Percentiles rank a stretch among this genome's conserved stretches.
Evolutionary conservation across 2,797 vertebrate genomes (phyloP).

Genomic region (Ctenochaetus hawaiiensis): DNA sequence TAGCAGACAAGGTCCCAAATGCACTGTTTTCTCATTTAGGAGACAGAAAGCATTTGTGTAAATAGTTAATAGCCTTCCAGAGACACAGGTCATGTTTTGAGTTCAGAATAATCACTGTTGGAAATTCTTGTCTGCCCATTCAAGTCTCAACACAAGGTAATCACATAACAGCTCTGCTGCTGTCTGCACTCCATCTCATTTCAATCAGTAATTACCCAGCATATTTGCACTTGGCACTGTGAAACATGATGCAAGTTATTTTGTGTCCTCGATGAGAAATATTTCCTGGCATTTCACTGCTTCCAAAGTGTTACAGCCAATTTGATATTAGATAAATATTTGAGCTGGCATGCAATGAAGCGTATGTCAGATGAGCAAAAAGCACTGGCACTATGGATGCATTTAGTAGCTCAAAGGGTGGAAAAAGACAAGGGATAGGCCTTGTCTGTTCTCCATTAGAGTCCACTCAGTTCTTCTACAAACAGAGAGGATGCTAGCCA

Average conservation of each 20-base stretch:
- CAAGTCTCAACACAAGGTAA: conserved; percentile 66
- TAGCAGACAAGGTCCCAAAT: conserved; percentile 60
- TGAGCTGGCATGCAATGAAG: conserved; percentile 86
- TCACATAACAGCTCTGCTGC: conserved; percentile 68
- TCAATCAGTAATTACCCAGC: conserved; percentile 78
- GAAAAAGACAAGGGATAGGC: conserved; percentile 76
- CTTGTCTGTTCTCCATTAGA: conserved; percentile 87
- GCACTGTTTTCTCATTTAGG: conserved; percentile 64
- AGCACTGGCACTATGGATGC: conserved; percentile 67
- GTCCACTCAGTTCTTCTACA: conserved; percentile 91
- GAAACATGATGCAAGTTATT: conserved; percentile 74
- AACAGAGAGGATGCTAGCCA: conserved; percentile 93
- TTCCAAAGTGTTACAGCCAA: conserved; percentile 83
- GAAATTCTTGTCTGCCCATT: conserved; percentile 54
- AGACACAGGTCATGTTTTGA: conserved; percentile 58
- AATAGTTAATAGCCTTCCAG: conserved; percentile 67
- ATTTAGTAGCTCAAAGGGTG: conserved; percentile 73
- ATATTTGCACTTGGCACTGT: conserved; percentile 76
- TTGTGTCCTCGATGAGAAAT: conserved; percentile 71
- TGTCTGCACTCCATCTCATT: conserved; percentile 70
- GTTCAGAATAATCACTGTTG: conserved; percentile 61
- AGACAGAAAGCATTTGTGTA: conserved; percentile 59
- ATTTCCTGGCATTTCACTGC: conserved; percentile 76
- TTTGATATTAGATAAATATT: conserved; percentile 91
- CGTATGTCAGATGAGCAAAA: conserved; percentile 79